Evolutionary conservation across 2,797 vertebrate species (phyloP), one percentile per base, ranked within the genome.

Genomic region (Leptodactylus fallax): DNA sequence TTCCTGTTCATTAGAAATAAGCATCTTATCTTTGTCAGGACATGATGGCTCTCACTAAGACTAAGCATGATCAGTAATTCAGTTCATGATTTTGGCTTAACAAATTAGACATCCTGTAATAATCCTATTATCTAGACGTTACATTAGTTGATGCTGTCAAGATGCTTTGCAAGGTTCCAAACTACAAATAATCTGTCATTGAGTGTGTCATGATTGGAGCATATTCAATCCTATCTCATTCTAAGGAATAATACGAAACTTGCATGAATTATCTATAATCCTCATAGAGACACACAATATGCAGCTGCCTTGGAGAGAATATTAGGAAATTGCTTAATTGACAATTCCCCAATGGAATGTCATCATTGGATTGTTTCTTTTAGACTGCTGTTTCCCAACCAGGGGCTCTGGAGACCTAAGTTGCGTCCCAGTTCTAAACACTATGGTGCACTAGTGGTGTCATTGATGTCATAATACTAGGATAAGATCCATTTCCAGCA

Each of bases 101-200:
- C 83, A 85, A 85, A 85, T 77, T 85, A 85, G 83, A 85, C 83
- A 76, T 85, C 71, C 83, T 85, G 83, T 85, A 85, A 85, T 85
- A 85, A 85, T 85, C 83, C 55, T 77, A 77, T 85, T 77, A 85
- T 85, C 83, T 74, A 76, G 83, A 85, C 71, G 63, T 76, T 85
- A 85, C 83, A 85, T 85, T 85, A 76, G 55, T 77, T 76, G 83
- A 77, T 85, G 83, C 83, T 77, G 56, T 85, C 83, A 85, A 85
- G 83, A 85, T 85, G 45, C n/a, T 76, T 85, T 76, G 56, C 71
- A 77, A 85, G 69, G 82, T 58, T 84, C 82, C 69, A 27, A 84
- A 74, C 82, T 77, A 85, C 83, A 85, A 76, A 85, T 77, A 85
- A 55, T 76, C 83, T 85, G 83, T 85, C 83, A 77, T 21, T 51